Conservation (phyloP, 2,797 vertebrate genomes). For the Alectoris magna region DNA sequence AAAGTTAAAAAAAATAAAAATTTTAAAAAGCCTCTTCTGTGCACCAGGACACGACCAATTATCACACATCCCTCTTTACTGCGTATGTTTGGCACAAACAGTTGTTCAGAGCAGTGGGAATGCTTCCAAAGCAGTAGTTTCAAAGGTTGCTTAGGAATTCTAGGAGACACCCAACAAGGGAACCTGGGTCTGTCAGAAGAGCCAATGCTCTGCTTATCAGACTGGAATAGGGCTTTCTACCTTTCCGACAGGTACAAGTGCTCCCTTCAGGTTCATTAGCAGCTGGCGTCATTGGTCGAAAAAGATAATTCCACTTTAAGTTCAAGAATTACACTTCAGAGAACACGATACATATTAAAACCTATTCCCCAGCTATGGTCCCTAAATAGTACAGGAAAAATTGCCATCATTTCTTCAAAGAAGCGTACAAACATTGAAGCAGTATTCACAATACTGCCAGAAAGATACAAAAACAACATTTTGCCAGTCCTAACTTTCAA, state of each 20-base stretch:
- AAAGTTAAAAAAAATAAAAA: conserved; percentile 16
- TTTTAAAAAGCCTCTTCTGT: not conserved
- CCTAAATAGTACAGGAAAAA: not conserved
- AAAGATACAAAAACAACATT: not conserved
- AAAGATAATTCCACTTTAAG: not conserved
- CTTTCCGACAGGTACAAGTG: not conserved
- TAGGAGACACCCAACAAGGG: not conserved
- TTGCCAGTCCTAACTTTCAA: not conserved
- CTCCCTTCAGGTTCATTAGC: not conserved
- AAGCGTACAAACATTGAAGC: not conserved
- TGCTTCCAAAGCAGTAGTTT: not conserved
- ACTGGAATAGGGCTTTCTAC: not conserved
- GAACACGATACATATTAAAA: not conserved
- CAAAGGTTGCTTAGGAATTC: not conserved
- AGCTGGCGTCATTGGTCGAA: not conserved
- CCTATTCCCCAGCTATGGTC: not conserved
- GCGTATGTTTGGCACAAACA: not conserved
- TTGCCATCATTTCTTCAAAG: not conserved
- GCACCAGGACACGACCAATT: not conserved
- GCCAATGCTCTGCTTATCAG: not conserved
- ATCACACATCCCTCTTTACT: not conserved
- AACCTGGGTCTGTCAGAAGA: not conserved
- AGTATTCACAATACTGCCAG: not conserved
- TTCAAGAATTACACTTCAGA: not conserved
- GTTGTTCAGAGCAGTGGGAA: not conserved